Evolutionary conservation across 2,113 vertebrate genomes (phyloP).

Genomic region (Dipodomys ordii): DNA sequence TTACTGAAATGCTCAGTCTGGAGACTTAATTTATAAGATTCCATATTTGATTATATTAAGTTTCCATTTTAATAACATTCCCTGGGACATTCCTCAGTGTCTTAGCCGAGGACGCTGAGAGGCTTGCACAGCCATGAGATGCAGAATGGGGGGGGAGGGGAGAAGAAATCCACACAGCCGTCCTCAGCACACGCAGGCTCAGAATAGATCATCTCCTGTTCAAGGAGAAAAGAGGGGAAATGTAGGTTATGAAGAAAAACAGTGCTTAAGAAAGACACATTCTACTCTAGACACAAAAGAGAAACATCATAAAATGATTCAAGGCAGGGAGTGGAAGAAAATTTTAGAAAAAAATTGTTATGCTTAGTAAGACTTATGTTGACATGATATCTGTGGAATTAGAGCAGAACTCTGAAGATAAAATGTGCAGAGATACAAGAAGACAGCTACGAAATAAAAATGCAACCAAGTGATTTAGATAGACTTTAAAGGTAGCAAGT

Average conservation of each 20-base stretch:
- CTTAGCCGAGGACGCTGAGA: background rate
- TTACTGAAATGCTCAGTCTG: background rate
- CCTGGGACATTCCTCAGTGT: background rate
- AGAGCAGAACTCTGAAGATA: background rate
- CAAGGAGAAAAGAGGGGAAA: background rate
- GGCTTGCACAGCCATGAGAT: background rate
- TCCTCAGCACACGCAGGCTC: background rate
- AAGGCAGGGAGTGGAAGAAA: background rate
- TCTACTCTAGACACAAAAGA: background rate
- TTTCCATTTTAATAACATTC: background rate
- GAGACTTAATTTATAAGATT: background rate
- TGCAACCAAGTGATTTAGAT: background rate
- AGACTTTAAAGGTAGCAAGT: background rate
- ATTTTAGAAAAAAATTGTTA: background rate
- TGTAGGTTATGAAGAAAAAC: background rate
- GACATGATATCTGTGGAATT: background rate
- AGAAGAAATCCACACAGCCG: rapidly evolving
- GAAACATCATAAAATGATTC: background rate
- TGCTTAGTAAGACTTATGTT: background rate
- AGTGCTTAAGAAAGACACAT: background rate
- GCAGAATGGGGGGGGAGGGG: background rate
- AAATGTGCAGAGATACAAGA: background rate
- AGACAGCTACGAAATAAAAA: background rate
- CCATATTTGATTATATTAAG: background rate
- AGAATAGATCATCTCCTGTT: background rate